phyloP scores from a whole-genome alignment of 37 sponge, comb jelly and placozoan genomes.

The Beroe forskalii region DNA sequence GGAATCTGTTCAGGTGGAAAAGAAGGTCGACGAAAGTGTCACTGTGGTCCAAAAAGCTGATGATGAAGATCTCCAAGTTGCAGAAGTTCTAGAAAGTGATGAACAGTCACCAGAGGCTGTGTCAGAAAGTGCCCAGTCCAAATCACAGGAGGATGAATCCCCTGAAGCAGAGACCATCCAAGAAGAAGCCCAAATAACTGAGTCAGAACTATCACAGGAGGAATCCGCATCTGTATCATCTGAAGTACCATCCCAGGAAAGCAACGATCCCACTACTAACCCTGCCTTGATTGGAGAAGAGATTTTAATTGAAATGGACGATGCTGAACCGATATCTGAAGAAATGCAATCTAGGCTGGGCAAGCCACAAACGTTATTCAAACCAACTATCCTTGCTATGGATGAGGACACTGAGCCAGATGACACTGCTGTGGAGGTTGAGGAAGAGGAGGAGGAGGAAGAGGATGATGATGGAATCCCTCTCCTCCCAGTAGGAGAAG shows the following conservation, averaged over 20 bases:
- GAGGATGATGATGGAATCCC: conserved; percentile 14
- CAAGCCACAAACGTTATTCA: background rate
- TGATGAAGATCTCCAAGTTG: background rate
- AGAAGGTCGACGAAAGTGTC: background rate
- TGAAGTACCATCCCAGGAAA: no score
- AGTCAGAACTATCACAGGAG: no score
- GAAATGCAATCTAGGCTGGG: background rate
- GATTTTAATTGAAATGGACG: background rate
- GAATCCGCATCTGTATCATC: no score
- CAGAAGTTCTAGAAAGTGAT: background rate
- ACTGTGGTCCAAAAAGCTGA: background rate
- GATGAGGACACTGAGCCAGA: background rate
- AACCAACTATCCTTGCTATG: background rate
- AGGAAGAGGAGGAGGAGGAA: conserved; percentile 14
- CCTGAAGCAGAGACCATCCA: no score
- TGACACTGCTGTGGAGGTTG: background rate
- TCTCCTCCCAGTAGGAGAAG: background rate
- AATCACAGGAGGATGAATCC: no score
- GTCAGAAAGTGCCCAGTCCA: no score
- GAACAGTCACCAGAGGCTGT: background rate
- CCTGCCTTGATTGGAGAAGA: background rate
- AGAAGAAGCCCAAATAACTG: no score
- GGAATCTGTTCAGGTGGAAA: background rate
- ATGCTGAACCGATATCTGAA: background rate
- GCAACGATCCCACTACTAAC: no score